Evolutionary conservation across 2,797 vertebrate genomes (phyloP), one percentile per base, ranked within the genome.

Genomic region (Crocidura indochinensis): DNA sequence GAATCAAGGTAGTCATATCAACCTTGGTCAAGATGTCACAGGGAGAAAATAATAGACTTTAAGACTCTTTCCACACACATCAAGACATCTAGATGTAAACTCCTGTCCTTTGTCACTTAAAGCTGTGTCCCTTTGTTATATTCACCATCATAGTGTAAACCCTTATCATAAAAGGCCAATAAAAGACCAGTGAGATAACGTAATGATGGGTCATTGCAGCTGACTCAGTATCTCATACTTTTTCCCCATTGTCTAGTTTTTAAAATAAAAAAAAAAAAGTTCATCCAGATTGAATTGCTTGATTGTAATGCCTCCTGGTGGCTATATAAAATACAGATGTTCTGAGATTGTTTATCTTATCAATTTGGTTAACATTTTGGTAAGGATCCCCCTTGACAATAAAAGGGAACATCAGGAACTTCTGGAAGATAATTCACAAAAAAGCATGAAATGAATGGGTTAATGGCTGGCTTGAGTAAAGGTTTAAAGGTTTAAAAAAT

Each of bases 271-370:
- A 5, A 26, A 86, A 46, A 14, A 31, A 80, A 84, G 62, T 10
- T 9, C 27, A 65, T 22, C 24, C 9, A 67, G 65, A 46, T 5
- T 53, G n/a, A 93, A 93, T 22, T 62, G 68, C 31, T 75, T 65
- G 90, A 5, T 47, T 72, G 22, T 4, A 0, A 81, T 95, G 85
- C 83, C 91, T 93, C 71, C 1, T 15, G 62, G 80, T 31, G 19
- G 86, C 8, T 75, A 53, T 56, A 76, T 1, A 3, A 94, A 92
- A 94, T 64, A 78, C 1, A 49, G 4, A 38, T 26, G 47, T 62
- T n/a, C 60, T 56, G 38, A 47, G 74, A 72, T 4, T 17, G 56
- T 60, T 60, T 20, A 60, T 60, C 56, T 7, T 60, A 60, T 65
- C 47, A 31, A 38, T 60, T 80, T 38, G 14, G 22, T 14, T 82